These are phyloP conservation scores for fruit fly (Drosophila melanogaster) DNA, from an alignment of 1,140 invertebrate species.

Conservation along the genomic window DNA sequence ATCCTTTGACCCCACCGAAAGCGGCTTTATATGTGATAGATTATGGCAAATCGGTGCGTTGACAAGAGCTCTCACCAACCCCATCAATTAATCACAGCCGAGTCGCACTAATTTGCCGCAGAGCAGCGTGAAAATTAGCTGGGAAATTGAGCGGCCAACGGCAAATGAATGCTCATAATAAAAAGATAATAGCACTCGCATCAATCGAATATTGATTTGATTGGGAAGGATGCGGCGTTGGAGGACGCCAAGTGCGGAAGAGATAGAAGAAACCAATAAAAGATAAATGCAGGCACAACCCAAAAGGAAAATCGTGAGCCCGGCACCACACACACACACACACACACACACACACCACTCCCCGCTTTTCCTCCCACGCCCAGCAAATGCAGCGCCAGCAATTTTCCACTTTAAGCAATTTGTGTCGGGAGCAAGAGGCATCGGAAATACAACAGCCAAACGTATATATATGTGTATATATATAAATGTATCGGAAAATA, in stretches of 20 bases:
- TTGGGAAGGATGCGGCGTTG: conserved; percentile 38
- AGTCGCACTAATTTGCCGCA: conserved; percentile 55
- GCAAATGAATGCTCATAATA: conserved; percentile 81
- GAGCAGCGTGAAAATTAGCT: conserved; percentile 47
- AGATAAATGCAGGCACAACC: conserved; percentile 70
- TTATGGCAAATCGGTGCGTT: conserved; percentile 46
- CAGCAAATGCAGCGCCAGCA: conserved; percentile 74
- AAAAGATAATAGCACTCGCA: conserved; percentile 81
- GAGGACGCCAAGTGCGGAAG: background rate
- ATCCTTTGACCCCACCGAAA: too few species aligned
- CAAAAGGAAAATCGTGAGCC: conserved; percentile 25
- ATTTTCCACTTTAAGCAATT: conserved; percentile 83
- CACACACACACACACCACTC: background rate
- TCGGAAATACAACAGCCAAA: conserved; percentile 36
- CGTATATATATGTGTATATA: conserved; percentile 19
- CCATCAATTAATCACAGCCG: conserved; percentile 68
- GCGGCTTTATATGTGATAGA: conserved; percentile 32
- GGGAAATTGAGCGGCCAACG: conserved; percentile 43
- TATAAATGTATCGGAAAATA: conserved; percentile 19
- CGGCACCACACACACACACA: conserved; percentile 44
- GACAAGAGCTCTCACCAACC: conserved; percentile 33
- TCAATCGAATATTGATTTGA: conserved; percentile 83
- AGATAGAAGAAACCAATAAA: conserved; percentile 65
- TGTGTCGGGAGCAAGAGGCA: conserved; percentile 57
- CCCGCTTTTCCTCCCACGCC: background rate